A percentile compares a stretch with the other conserved stretches of the same genome.
These are phyloP conservation scores for Ormyrus nitidulus DNA, from an alignment of 2,888 invertebrate species.

Conservation along the genomic window DNA sequence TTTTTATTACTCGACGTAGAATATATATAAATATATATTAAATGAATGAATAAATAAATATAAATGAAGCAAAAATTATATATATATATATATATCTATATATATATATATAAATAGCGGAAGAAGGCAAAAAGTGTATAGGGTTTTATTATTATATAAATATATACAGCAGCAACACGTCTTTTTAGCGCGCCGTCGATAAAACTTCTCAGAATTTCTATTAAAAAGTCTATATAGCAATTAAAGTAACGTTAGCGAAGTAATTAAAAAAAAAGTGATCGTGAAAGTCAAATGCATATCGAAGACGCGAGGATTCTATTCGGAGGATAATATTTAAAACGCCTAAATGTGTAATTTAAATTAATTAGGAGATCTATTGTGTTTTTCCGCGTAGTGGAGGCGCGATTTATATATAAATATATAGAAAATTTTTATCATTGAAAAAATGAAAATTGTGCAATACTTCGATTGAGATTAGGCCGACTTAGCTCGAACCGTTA, in stretches of 20 bases:
- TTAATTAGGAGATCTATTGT: background rate
- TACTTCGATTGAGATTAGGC: constrained; percentile 43
- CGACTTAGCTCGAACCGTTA: constrained; percentile 38
- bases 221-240: constrained; percentile 22
- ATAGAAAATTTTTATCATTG: constrained; percentile 33
- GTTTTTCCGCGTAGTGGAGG: background rate
- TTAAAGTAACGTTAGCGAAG: constrained; percentile 31
- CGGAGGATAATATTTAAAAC: constrained; percentile 25
- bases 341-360: constrained; percentile 51
- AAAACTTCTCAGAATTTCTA: constrained; percentile 52
- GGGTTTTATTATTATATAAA: constrained; percentile 49
- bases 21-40: constrained; percentile 33
- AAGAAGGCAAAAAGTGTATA: constrained; percentile 47
- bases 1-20: constrained; percentile 74
- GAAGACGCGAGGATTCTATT: constrained; percentile 44
- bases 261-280: constrained; percentile 16
- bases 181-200: constrained; percentile 43
- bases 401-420: constrained; percentile 17
- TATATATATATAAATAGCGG: constrained; percentile 39
- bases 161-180: constrained; percentile 41
- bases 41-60: constrained; percentile 38
- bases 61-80: constrained; percentile 13
- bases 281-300: constrained; percentile 57
- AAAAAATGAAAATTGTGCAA: constrained; percentile 44
- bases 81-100: constrained; percentile 38